Evolutionary conservation across 2,888 invertebrate genomes (phyloP).

Genomic region (Trypoxylon attenuatum): DNA sequence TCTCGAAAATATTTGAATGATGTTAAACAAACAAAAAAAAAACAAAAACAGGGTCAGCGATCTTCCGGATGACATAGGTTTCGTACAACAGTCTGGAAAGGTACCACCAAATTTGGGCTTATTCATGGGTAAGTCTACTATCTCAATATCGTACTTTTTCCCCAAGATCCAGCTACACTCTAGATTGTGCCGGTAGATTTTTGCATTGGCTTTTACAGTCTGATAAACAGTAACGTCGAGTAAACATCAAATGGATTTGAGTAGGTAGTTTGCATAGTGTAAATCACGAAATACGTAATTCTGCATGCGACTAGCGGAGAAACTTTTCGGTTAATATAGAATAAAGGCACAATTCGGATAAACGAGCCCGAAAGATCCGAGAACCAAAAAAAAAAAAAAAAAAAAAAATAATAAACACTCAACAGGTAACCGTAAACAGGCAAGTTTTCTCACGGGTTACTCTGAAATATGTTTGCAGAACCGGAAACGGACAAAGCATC

Average conservation of each 20-base stretch:
- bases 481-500: conserved; percentile 91
- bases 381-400: too few relatives aligned
- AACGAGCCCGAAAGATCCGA: too few relatives aligned
- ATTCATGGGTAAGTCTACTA: conserved; percentile 76
- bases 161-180: not conserved
- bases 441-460: conserved; percentile 3
- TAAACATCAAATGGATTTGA: too few relatives aligned
- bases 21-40: too few relatives aligned
- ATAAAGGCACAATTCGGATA: too few relatives aligned
- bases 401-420: too few relatives aligned
- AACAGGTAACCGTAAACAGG: too few relatives aligned
- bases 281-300: too few relatives aligned
- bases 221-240: not conserved
- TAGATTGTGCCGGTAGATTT: conserved; percentile 1
- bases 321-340: too few relatives aligned
- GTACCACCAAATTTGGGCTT: conserved; percentile 75
- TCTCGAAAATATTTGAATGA: too few relatives aligned
- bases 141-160: conserved; percentile 8
- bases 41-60: conserved; percentile 80
- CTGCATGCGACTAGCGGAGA: too few relatives aligned
- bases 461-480: conserved; percentile 78
- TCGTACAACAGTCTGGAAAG: conserved; percentile 69
- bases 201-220: conserved; percentile 8
- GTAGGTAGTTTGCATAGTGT: too few relatives aligned
- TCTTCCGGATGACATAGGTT: conserved; percentile 79